Evolutionary conservation across 2,797 vertebrate species (phyloP).

Genomic region (Psittacula derbiana): DNA sequence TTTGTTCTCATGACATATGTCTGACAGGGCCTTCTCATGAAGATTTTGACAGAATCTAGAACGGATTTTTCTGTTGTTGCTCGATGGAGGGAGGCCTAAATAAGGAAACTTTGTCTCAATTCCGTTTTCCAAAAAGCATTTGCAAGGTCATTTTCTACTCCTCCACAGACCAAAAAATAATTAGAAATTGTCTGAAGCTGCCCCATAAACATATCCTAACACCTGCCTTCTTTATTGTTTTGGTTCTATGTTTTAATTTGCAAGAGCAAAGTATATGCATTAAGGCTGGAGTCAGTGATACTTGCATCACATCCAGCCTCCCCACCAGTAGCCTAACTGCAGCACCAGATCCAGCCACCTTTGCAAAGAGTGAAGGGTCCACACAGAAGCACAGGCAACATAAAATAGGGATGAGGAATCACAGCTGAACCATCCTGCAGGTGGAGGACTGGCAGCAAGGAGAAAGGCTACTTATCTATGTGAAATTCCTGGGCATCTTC

Average conservation of each 20-base stretch:
- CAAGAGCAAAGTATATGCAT: neutral
- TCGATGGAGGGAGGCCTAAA: neutral
- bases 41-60: neutral
- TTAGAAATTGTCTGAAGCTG: neutral
- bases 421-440: neutral
- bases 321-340: neutral
- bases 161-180: neutral
- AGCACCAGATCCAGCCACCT: neutral
- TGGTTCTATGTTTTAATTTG: neutral
- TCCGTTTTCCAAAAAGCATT: neutral
- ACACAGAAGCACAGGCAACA: neutral
- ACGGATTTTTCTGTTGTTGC: neutral
- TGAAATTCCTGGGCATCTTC: conserved; percentile 24
- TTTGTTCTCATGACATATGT: neutral
- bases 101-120: neutral
- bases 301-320: neutral
- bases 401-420: neutral
- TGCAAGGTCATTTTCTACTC: neutral
- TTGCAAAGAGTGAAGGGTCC: neutral
- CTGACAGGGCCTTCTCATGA: neutral
- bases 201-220: neutral
- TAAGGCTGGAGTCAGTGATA: neutral
- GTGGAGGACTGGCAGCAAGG: neutral
- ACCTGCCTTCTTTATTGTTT: neutral
- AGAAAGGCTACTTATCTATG: neutral